Evolutionary conservation across 2,113 vertebrate species (phyloP).

Genomic region (Clarias magur): DNA sequence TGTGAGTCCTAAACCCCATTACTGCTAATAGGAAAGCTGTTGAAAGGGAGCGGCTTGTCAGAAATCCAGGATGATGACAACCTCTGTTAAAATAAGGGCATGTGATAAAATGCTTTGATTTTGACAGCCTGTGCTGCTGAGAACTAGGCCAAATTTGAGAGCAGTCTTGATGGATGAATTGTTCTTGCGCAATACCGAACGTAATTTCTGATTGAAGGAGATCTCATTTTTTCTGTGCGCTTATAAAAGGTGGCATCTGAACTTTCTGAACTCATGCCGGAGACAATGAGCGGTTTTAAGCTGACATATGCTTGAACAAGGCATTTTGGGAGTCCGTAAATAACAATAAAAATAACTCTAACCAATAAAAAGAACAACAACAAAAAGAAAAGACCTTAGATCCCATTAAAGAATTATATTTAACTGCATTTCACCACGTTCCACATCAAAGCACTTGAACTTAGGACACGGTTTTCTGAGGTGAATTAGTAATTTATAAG

Average conservation of each 20-base stretch:
- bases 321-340: background rate
- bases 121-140: background rate
- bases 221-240: background rate
- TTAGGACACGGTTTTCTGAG: background rate
- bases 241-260: background rate
- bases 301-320: background rate
- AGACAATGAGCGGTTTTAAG: background rate
- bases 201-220: background rate
- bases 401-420: background rate
- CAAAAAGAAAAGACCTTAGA: background rate
- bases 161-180: background rate
- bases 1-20: background rate
- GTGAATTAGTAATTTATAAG: background rate
- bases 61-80: background rate
- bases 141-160: slow-evolving; percentile 3
- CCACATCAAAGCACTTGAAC: slow-evolving; percentile 7
- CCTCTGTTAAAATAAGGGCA: background rate
- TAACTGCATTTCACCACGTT: background rate
- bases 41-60: background rate
- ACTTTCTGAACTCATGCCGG: background rate
- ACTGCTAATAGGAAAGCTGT: background rate
- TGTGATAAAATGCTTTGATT: background rate
- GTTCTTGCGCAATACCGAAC: background rate
- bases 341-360: background rate
- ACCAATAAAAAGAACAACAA: no score